These are phyloP conservation scores for Ectemnius lituratus DNA, from an alignment of 2,888 invertebrate species.

Conservation along the genomic window DNA sequence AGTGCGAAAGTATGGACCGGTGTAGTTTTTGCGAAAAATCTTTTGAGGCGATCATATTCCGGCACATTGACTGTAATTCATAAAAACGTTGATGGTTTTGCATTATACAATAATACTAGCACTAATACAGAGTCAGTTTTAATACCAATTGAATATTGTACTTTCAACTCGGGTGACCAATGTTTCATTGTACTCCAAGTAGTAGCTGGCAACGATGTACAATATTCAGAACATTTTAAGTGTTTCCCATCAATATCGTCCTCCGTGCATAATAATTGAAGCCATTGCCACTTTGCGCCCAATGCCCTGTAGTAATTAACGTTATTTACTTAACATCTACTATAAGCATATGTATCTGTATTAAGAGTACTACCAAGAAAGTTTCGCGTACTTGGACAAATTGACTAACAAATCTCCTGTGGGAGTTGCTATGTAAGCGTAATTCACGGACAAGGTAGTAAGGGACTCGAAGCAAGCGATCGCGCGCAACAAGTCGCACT, in stretches of 20 bases:
- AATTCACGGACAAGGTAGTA: slow-evolving; percentile 62
- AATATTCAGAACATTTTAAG: background rate
- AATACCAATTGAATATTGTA: slow-evolving; percentile 59
- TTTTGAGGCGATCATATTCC: slow-evolving; percentile 55
- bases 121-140: background rate
- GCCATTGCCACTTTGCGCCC: slow-evolving; percentile 58
- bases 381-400: slow-evolving; percentile 53
- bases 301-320: slow-evolving; percentile 43
- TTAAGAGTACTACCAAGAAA: background rate
- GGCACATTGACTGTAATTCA: slow-evolving; percentile 56
- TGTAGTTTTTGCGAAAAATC: slow-evolving; percentile 51
- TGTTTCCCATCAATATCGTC: slow-evolving; percentile 44
- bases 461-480: slow-evolving; percentile 56
- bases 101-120: background rate
- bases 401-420: slow-evolving; percentile 59
- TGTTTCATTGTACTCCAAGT: slow-evolving; percentile 52
- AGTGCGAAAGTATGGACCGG: slow-evolving; percentile 57
- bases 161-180: slow-evolving; percentile 55
- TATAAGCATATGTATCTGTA: background rate
- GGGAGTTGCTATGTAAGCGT: slow-evolving; percentile 63
- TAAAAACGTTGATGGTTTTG: background rate
- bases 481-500: slow-evolving; percentile 57
- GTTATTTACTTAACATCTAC: background rate
- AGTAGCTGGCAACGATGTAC: slow-evolving; percentile 47
- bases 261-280: slow-evolving; percentile 57